Conservation (phyloP, 2,797 vertebrate species). For the Platyrinchus mystaceus region DNA sequence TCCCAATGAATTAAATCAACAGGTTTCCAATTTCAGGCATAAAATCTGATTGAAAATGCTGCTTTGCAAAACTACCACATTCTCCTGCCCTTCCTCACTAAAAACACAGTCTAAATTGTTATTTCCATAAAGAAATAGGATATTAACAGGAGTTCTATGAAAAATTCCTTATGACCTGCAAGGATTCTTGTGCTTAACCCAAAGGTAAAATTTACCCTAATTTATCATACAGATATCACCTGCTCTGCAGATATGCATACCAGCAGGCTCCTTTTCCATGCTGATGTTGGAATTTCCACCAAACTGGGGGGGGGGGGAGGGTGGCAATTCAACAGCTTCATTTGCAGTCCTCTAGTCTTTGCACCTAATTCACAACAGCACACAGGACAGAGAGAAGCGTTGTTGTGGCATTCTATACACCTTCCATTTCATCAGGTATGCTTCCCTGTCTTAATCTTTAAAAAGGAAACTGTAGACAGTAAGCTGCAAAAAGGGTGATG, state of each 20-base stretch:
- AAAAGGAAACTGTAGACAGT: not conserved
- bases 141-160: not conserved
- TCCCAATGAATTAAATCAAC: not conserved
- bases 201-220: constrained; percentile 4
- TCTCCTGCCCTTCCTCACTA: not conserved
- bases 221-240: not conserved
- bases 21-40: not conserved
- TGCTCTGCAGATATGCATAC: not conserved
- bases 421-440: not conserved
- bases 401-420: not conserved
- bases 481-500: not conserved
- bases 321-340: not conserved
- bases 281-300: not conserved
- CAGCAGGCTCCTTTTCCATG: not conserved
- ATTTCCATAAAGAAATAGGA: not conserved
- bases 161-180: not conserved
- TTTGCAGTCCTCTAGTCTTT: not conserved
- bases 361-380: not conserved
- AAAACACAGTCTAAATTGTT: not conserved
- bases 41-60: not conserved
- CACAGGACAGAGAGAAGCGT: not conserved
- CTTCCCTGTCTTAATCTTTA: not conserved
- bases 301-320: accelerated
- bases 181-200: not conserved
- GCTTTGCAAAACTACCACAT: not conserved